Conservation (phyloP, 2,888 invertebrate species). For the Heliconius ismenius region DNA sequence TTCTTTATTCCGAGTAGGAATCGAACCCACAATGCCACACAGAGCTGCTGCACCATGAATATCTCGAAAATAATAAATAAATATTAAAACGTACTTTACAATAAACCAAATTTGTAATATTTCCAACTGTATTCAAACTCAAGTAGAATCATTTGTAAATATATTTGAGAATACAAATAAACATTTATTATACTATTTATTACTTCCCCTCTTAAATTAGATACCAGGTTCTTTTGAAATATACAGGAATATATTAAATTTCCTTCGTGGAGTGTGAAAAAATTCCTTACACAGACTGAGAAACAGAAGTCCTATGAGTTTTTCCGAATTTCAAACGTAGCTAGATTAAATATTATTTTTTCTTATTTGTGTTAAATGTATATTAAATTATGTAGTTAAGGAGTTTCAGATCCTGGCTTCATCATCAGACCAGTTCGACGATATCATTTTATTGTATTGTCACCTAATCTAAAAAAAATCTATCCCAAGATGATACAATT, state of each 20-base stretch:
- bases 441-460: too few relatives aligned
- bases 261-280: conserved; percentile 36
- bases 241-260: conserved; percentile 45
- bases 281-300: background rate
- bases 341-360: too few relatives aligned
- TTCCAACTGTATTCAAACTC: background rate
- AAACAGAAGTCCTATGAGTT: background rate
- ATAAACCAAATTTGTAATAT: background rate
- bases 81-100: background rate
- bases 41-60: too few relatives aligned
- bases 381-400: too few relatives aligned
- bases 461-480: too few relatives aligned
- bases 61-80: background rate
- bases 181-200: conserved; percentile 19
- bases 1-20: background rate
- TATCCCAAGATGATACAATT: too few relatives aligned
- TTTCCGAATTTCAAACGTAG: background rate
- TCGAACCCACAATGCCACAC: background rate
- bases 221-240: conserved; percentile 31
- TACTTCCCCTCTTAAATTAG: conserved; percentile 22
- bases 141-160: background rate
- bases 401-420: too few relatives aligned
- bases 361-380: too few relatives aligned
- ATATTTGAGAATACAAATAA: conserved; percentile 7
- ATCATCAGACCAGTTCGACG: too few relatives aligned